Evolutionary conservation across 2,797 vertebrate genomes (phyloP), one percentile per base, ranked within the genome.

Genomic region (Acridotheres tristis): DNA sequence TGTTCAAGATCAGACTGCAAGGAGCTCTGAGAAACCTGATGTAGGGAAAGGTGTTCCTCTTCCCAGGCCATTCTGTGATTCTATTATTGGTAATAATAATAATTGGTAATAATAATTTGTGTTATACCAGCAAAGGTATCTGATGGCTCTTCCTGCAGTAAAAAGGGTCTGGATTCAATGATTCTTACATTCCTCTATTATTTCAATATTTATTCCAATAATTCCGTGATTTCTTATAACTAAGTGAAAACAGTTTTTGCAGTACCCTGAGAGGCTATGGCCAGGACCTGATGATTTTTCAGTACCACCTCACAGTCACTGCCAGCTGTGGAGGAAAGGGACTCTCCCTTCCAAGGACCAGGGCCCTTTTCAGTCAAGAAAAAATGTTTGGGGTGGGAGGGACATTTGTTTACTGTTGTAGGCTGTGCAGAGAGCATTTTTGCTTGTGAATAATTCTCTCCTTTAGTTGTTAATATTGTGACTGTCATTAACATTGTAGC

Each of bases 341-440:
- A 16, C 23, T 53, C 15, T 53, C 22, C 10, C 13, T 67, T 58
- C 21, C 32, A 22, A 43, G 29, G n/a, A 61, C 5, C 16, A 61
- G 23, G 23, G 5, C 29, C 40, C 7, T 6, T 34, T 69, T 45
- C 34, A 34, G 29, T 40, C 16, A 40, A 40, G 13, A 25, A 40
- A 45, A 54, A 7, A 7, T 18, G 16, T 29, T 10, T 16, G 10
- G 0, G 26, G 4, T 5, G 0, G 1, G 19, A 1, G 16, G 32
- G 5, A 13, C 2, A 25, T 40, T 40, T 48, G 5, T 53, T 53
- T 34, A 9, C 13, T 65, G 5, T 11, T 65, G 11, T 11, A 30
- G 5, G 3, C 9, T 61, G 11, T 1, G 1, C 29, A 6, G 7
- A n/a, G 47, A n/a, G 9, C 5, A 23, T 40, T 40, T 61, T 40